Percentiles rank a stretch among this genome's conserved stretches.
Evolutionary conservation across 2,797 vertebrate genomes (phyloP).

Genomic region (Sebastes miniatus): DNA sequence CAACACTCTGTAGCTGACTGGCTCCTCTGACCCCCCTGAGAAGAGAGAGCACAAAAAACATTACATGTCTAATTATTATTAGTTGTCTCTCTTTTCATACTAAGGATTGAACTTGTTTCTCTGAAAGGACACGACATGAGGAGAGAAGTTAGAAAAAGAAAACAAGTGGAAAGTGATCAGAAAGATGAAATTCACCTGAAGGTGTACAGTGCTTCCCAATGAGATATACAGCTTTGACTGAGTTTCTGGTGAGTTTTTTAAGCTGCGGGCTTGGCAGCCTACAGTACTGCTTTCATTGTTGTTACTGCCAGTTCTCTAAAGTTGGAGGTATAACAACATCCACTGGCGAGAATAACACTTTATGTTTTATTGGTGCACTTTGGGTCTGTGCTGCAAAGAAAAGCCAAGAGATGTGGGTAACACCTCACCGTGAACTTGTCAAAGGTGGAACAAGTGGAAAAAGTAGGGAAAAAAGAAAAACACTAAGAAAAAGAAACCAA

Average conservation of each 20-base stretch:
- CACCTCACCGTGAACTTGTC: conserved; percentile 33
- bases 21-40: background rate
- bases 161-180: conserved; percentile 42
- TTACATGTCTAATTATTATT: conserved; percentile 2
- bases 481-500: background rate
- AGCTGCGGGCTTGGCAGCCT: conserved; percentile 61
- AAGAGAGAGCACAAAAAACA: background rate
- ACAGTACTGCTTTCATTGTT: conserved; percentile 50
- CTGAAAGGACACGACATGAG: background rate
- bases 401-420: conserved; percentile 28
- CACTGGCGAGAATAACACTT: conserved; percentile 56
- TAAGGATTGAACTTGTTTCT: background rate
- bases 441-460: conserved; percentile 33
- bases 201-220: conserved; percentile 39
- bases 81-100: background rate
- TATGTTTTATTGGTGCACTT: conserved; percentile 59
- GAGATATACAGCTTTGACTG: conserved; percentile 44
- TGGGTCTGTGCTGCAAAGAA: conserved; percentile 30
- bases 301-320: conserved; percentile 66
- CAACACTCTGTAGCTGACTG: background rate
- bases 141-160: conserved; percentile 21
- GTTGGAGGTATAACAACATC: conserved; percentile 64
- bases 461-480: background rate
- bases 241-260: conserved; percentile 19
- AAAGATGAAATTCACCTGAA: conserved; percentile 53